These are phyloP conservation scores for Vulpes ferrilata DNA, from an alignment of 2,113 vertebrate species.

Conservation along the genomic window DNA sequence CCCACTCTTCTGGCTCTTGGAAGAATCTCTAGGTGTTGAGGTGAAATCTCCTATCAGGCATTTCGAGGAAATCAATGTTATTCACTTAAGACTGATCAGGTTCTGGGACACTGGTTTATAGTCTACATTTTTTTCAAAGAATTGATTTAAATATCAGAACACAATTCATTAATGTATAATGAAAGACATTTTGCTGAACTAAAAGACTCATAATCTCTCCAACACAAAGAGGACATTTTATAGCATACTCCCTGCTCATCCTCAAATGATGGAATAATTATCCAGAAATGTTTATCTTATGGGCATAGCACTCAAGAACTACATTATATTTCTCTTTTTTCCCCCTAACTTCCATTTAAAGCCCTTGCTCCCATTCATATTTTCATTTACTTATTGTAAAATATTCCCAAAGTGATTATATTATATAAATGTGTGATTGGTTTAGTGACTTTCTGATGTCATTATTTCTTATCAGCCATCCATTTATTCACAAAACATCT, in stretches of 20 bases:
- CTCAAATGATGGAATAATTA: not conserved
- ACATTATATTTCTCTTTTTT: not conserved
- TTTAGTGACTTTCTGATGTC: not conserved
- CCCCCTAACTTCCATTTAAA: not conserved
- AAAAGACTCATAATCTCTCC: not conserved
- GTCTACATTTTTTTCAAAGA: not conserved
- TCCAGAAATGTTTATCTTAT: not conserved
- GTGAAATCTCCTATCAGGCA: not conserved
- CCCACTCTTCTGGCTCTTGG: not conserved
- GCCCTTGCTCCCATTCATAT: not conserved
- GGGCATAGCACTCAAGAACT: not conserved
- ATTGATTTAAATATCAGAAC: slow-evolving; percentile 1
- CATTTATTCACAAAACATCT: slow-evolving; percentile 31
- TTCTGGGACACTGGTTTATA: not conserved
- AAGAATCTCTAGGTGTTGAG: not conserved
- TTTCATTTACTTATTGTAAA: not conserved
- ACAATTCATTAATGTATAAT: not conserved
- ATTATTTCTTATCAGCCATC: slow-evolving; percentile 45
- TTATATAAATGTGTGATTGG: not conserved
- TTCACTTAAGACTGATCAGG: not conserved
- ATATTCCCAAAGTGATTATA: slow-evolving; percentile 14
- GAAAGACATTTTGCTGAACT: not conserved
- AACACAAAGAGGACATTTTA: not conserved
- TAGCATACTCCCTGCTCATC: not conserved
- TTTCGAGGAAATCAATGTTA: slow-evolving; percentile 11